Conservation (phyloP, 2,113 vertebrate genomes). For the Crotalus viridis region DNA sequence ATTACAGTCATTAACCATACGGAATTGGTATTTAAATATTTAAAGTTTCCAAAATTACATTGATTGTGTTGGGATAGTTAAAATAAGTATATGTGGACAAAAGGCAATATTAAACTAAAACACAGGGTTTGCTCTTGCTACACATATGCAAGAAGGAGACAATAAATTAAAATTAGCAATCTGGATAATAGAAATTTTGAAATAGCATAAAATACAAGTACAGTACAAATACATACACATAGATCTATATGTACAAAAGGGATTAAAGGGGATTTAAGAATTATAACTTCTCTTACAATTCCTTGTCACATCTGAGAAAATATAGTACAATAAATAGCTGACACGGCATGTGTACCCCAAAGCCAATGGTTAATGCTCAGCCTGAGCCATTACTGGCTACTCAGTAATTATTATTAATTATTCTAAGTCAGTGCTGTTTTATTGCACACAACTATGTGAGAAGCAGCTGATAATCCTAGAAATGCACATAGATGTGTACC, state of each 20-base stretch:
- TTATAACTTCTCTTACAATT: not conserved
- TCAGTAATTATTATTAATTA: not conserved
- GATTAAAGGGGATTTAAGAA: not conserved
- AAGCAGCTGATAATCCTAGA: constrained; percentile 47
- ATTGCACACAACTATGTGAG: constrained; percentile 40
- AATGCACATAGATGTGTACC: constrained; percentile 11
- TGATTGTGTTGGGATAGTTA: not conserved
- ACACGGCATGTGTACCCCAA: not conserved
- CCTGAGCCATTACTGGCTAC: not conserved
- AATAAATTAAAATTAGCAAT: not conserved
- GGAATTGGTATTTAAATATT: not conserved
- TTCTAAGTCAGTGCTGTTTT: not conserved
- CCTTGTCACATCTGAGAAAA: not conserved
- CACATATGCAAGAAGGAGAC: not conserved
- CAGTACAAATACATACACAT: not conserved
- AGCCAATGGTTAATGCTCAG: not conserved
- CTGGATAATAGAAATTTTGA: not conserved
- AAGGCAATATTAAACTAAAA: not conserved
- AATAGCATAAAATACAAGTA: not conserved
- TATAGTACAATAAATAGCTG: not conserved
- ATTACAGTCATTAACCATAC: not conserved
- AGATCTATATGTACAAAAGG: not conserved
- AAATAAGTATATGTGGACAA: not conserved
- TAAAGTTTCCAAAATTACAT: not conserved
- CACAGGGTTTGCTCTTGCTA: not conserved